Evolutionary conservation across 92 coral and sea anemone genomes (phyloP), one percentile per base, ranked within the genome.

Genomic region (Paragorgia papillata): DNA sequence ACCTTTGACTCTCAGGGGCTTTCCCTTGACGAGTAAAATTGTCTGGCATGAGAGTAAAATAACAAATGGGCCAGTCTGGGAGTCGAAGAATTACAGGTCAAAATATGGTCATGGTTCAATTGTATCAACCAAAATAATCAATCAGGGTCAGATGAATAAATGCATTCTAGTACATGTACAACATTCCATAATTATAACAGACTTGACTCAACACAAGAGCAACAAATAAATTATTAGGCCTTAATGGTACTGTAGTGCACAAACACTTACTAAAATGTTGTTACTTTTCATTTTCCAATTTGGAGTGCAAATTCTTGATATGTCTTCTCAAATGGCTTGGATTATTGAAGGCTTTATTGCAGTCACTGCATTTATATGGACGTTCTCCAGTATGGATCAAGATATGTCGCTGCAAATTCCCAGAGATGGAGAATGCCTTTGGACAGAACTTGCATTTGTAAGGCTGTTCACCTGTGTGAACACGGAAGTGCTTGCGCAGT

Each of bases 391-490:
- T 94, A 75, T 94, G 98, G 58, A 94, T 94, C 34, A 94, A 74
- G 29, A 90, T 91, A 51, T 94, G 98, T 39, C 98, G 83, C 67
- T 94, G 98, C 31, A 90, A 85, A 76, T 94, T 94, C 19, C 98
- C 98, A 14, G 98, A 94, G 40, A 94, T 94, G n/a, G 97, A 90
- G 75, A 94, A 94, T 24, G 97, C 98, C 69, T 90, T 90, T 55
- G 87, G 73, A 65, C 97, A 94, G 61, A 83, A 88, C 31, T 87
- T 86, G 62, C 98, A 94, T 40, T 89, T 85, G 44, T 94, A 94
- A 0, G 98, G 98, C 57, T 94, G 98, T 62, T 94, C 98, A 21
- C 98, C 98, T 60, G 98, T 94, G 76, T 94, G 98, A 30, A 90
- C 97, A 31, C 98, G 83, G 40, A 86, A 86, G 56, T 94, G 98